These are phyloP conservation scores for Scortum barcoo DNA, from an alignment of 2,113 vertebrate genomes.

Conservation along the genomic window DNA sequence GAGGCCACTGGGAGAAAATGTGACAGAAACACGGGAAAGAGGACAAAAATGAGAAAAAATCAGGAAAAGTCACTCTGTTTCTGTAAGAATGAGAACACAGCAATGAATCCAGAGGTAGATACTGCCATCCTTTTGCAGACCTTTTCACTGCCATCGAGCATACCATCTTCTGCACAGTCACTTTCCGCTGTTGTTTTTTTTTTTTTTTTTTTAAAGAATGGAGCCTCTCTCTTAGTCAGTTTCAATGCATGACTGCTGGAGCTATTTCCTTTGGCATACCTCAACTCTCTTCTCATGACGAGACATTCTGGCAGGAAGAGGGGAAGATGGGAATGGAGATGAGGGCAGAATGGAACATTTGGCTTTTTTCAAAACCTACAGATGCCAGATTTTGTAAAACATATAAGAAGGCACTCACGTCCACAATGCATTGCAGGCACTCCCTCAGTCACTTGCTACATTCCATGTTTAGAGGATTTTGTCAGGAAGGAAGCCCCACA, in stretches of 20 bases:
- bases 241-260: slow-evolving; percentile 56
- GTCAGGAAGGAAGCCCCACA: slow-evolving; percentile 43
- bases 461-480: slow-evolving; percentile 54
- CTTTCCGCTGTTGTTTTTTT: neutral
- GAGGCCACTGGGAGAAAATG: neutral
- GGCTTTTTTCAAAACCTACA: slow-evolving; percentile 24
- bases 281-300: slow-evolving; percentile 62
- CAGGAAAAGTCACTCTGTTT: neutral
- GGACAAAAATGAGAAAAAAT: neutral
- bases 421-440: slow-evolving; percentile 24
- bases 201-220: neutral
- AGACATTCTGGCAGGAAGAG: slow-evolving; percentile 52
- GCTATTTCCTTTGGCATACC: slow-evolving; percentile 71
- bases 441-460: slow-evolving; percentile 30
- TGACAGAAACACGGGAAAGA: neutral
- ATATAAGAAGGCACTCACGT: slow-evolving; percentile 7
- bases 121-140: neutral
- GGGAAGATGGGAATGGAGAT: slow-evolving; percentile 44
- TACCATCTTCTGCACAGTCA: slow-evolving; percentile 19
- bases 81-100: neutral
- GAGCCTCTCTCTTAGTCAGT: slow-evolving; percentile 19
- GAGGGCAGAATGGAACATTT: slow-evolving; percentile 48
- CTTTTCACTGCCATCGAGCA: slow-evolving; percentile 1
- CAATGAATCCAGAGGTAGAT: neutral
- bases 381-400: slow-evolving; percentile 41